Evolutionary conservation across 2,113 vertebrate genomes (phyloP), one percentile per base, ranked within the genome.

Genomic region (Larimichthys crocea): DNA sequence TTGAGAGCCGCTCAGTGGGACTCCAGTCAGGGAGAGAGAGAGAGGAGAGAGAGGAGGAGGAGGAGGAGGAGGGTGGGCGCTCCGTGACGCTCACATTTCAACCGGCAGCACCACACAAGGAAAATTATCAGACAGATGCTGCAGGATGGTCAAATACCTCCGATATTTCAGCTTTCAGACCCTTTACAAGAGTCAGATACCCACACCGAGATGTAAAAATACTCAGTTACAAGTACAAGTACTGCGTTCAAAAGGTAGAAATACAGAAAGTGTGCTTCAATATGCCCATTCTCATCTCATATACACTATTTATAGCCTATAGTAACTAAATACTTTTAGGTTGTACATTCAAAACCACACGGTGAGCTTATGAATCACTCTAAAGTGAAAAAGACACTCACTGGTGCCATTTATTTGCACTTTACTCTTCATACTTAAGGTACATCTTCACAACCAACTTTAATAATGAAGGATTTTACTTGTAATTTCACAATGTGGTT

Each of bases 31-130:
- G 76, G 67, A 31, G 86, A 86, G 76, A 67, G 61, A 10, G 81
- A 53, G 64, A 53, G 44, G 2, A 46, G 64, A 5, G 29, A 4
- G 29, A 31, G 29, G 31, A 35, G 31, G 65, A 9, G 57, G 63
- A 17, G 68, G 48, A 7, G 71, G 60, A 14, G 59, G 44, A 3
- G 52, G 65, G 79, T 42, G 79, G 80, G 83, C 61, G 74, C 88
- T 87, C 79, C 56, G 86, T 91, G 88, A 92, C 89, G 91, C 91
- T 85, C 91, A 80, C 91, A 76, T 92, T 92, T 92, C 90, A 91
- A 22, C 76, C 74, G 26, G 66, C 64, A 83, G 75, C 85, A 56
- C 84, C 87, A 82, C 87, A 90, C 82, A 93, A 89, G 87, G 89
- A 90, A 89, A 91, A 88, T 83, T 44, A 93, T 84, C 83, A 88